Evolutionary conservation across 1,140 invertebrate genomes (phyloP).

Genomic region (Aethina tumida): DNA sequence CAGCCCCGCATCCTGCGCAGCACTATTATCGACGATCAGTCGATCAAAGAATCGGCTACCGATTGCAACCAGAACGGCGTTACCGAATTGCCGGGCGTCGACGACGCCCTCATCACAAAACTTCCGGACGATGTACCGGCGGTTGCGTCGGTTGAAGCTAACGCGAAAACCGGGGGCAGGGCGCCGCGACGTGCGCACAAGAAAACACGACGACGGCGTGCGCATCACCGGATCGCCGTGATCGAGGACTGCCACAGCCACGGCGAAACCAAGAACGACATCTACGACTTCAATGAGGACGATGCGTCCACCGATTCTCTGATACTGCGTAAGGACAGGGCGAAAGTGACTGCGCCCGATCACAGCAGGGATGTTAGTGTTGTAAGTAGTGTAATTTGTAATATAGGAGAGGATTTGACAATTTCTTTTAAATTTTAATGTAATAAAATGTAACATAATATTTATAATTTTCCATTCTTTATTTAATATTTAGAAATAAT

Average conservation of each 20-base stretch:
- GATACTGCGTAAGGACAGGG: slow-evolving; percentile 17
- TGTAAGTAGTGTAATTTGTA: too few relatives aligned
- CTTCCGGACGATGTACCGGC: not conserved
- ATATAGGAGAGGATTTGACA: too few relatives aligned
- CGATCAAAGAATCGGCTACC: too few relatives aligned
- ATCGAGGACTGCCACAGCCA: slow-evolving; percentile 16
- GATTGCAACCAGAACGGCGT: slow-evolving; percentile 18
- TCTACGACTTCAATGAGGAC: slow-evolving; percentile 42
- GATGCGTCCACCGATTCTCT: slow-evolving; percentile 20
- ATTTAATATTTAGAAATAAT: too few relatives aligned
- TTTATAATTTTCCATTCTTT: too few relatives aligned
- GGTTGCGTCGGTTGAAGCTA: not conserved
- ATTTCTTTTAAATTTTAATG: too few relatives aligned
- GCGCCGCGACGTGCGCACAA: too few relatives aligned
- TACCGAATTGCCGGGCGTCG: slow-evolving; percentile 2
- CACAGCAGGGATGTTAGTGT: too few relatives aligned
- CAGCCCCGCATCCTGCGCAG: slow-evolving; percentile 2
- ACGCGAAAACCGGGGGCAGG: slow-evolving; percentile 1
- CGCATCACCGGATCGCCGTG: too few relatives aligned
- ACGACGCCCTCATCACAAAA: not conserved
- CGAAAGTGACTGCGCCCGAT: slow-evolving; percentile 13
- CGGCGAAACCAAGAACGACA: slow-evolving; percentile 24
- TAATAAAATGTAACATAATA: too few relatives aligned
- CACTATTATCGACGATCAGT: slow-evolving; percentile 9
- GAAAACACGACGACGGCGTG: too few relatives aligned